These are phyloP conservation scores for Trematomus loennbergii DNA, from an alignment of 2,113 vertebrate genomes.

Conservation along the genomic window DNA sequence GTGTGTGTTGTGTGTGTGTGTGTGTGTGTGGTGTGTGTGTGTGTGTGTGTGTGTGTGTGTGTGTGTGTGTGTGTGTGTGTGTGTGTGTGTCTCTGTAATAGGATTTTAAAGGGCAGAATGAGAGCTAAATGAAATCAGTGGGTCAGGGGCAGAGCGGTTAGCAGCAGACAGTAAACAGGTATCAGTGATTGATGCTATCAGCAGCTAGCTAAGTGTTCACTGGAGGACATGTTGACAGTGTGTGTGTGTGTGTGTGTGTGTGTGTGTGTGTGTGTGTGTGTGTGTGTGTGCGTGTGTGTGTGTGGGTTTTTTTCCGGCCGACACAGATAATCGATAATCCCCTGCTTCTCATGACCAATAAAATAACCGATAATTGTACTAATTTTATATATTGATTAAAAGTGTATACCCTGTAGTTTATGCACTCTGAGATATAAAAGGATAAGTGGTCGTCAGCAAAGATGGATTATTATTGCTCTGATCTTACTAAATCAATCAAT, in stretches of 20 bases:
- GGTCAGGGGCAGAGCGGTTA: constrained; percentile 47
- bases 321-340: too few species aligned
- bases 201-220: constrained; percentile 23
- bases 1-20: constrained; percentile 40
- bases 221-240: constrained; percentile 21
- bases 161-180: constrained; percentile 58
- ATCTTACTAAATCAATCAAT: too few species aligned
- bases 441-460: too few species aligned
- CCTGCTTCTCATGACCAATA: too few species aligned
- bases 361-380: too few species aligned
- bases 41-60: constrained; percentile 39
- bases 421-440: too few species aligned
- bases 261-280: constrained; percentile 1
- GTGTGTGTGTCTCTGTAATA: constrained; percentile 54
- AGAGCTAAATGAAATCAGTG: constrained; percentile 66
- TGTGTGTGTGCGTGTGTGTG: constrained; percentile 3
- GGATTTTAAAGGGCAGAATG: constrained; percentile 69
- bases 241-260: constrained; percentile 1
- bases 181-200: constrained; percentile 63
- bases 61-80: constrained; percentile 32
- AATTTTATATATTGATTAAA: too few species aligned
- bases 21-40: constrained; percentile 46
- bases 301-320: background rate
- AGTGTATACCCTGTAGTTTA: too few species aligned
- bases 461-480: too few species aligned